Base-by-base conservation (phyloP, 2,888 invertebrate genomes). In the Dendrolimus houi region DNA sequence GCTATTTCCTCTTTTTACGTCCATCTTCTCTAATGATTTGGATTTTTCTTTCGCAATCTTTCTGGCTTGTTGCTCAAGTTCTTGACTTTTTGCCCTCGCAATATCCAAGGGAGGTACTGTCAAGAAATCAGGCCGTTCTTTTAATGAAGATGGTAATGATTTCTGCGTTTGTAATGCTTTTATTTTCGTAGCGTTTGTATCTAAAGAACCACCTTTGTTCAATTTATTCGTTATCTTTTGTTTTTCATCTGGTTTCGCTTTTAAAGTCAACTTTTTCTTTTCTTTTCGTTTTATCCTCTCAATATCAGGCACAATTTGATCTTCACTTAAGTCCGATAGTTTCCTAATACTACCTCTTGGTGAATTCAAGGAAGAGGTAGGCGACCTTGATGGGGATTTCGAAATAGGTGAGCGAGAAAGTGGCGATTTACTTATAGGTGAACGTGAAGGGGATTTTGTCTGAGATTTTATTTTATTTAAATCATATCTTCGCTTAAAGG, bases 21-120 rank as follows among this genome's bases (percentile, higher is more conserved):
- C 93, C 81, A 93, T 88, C 77, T 92, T 93, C 70, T 95, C 95
- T 59, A 94, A 82, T 0, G 94, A 94, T 68, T 93, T 93, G 0
- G 94, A 94, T 63, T 94, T 94, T 74, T 94, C 94, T 72, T 93
- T 94, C 0, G 92, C 90, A 56, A 91, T 85, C 41, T 82, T 83
- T 79, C 82, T 91, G 55, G 87, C 81, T 10, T 76, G 76, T 72
- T 91, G 87, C 66, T 93, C 93, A 13, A 92, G 74, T 85, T 94
- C 92, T 77, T 93, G 92, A 65, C 93, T 93, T 69, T 93, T 93
- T 8, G 93, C 91, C 61, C 93, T 85, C 57, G 91, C 92, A 63
- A 93, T 91, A 76, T 91, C 92, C 64, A 92, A 83, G 1, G 90
- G 86, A 41, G 92, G 91, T 9, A 91, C 91, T 12, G 90, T 91